Base-by-base conservation (phyloP, 2,888 invertebrate species). In the Odontomyia ornata region DNA sequence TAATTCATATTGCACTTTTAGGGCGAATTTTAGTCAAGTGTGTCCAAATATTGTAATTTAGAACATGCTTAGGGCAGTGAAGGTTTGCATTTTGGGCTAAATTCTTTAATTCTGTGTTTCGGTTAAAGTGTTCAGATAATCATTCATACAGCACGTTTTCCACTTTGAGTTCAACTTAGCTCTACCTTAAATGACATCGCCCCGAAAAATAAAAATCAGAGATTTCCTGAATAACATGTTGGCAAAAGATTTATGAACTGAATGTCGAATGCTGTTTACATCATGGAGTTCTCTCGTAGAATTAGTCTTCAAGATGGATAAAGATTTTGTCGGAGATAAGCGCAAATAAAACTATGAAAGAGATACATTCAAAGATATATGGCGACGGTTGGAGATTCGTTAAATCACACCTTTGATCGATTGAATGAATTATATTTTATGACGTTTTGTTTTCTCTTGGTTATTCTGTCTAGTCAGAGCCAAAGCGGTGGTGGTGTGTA, bases 351-450 rank as follows among this genome's bases (percentile, higher is more conserved):
- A 62, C 60, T 28, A 71, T 65, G 57, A 65, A 52, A 56, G 52
- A 64, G 28, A 25, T 36, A 36, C 36, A 36, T 36, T 3, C 36
- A 36, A n/a, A 36, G 36, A 36, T 36, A 5, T 36, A 36, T 75
- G 28, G 25, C 43, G 43, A 62, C 25, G 52, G 47, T 47, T 67
- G 30, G 57, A 67, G 79, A 76, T 78, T 76, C 72, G 67, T 77
- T 72, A 56, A 78, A 79, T 78, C 79, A 77, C 78, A 79, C 79
- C 78, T 79, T 79, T 79, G 79, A 79, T 78, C 78, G 75, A 67
- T 75, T 77, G 78, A 77, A 78, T 79, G 79, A 78, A 78, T 27
- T 30, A 21, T 43, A 18, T 36, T 36, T 36, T 36, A 36, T 36
- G 36, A 36, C 36, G 9, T 65, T 65, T 62, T 7, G 5, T 25